Base-by-base conservation (phyloP, 2,797 vertebrate genomes). In the Heliangelus exortis region DNA sequence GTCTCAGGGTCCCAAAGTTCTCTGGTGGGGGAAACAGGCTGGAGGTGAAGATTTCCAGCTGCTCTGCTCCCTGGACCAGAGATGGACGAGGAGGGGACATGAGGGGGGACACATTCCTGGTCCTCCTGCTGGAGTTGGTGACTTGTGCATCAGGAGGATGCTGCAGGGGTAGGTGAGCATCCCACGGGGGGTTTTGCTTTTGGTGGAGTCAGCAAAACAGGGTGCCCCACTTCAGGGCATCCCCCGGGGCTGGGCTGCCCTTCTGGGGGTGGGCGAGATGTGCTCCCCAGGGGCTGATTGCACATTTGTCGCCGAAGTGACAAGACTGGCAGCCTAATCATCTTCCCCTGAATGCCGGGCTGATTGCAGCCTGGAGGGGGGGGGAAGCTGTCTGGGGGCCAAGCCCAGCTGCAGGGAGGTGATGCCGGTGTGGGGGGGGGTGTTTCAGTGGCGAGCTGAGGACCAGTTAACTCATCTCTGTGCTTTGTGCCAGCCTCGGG, bases 251-350 rank as follows among this genome's bases (percentile, higher is more conserved):
- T 45, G 41, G 10, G 17, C 69, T 7, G 0, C 51, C 77, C 43
- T 55, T 61, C 67, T 36, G 48, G 51, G 77, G 87, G 68, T 41
- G 57, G 72, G 25, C 25, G 8, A 58, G 29, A 29, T 17, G 0
- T 6, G 66, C 4, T 92, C 87, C 75, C 34, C 1, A 15, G 22
- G 76, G 89, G 33, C 82, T 96, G 94, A 96, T 96, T 95, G 89
- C 91, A 69, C 89, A 45, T 87, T 95, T 96, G 84, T 93, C 71
- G 94, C 95, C 84, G 3, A 15, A 90, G 90, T 17, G 75, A 89
- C 93, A 84, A 95, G 93, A 91, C 94, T 96, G 51, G 82, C 61
- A 95, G 93, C 90, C 92, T 95, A 95, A 94, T 96, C 94, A 92
- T 94, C 94, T 34, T 93, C 87, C 67, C 65, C n/a, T 96, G 94